Evolutionary conservation across 37 sponge, comb jelly and placozoan genomes (phyloP).

Genomic region (Diacarnus erythraeanus): DNA sequence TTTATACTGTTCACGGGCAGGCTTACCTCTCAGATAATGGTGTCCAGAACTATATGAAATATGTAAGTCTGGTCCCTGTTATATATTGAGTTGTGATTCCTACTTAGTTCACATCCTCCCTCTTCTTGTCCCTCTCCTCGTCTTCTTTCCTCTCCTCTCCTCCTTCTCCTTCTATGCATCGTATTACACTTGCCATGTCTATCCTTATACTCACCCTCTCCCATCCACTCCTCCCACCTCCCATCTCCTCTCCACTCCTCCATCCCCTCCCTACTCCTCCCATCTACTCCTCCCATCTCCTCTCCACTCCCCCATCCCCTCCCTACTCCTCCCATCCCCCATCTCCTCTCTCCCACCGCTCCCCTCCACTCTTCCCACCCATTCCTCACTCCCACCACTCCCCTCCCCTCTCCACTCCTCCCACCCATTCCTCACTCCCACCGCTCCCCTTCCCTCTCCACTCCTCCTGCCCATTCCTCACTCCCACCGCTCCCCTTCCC

Average conservation of each 20-base stretch:
- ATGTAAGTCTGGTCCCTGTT: constrained; percentile 49
- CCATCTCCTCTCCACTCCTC: not conserved
- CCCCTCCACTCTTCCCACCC: not conserved
- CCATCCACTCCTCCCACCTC: not conserved
- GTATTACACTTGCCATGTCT: not conserved
- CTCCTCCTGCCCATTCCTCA: not conserved
- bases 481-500: not conserved
- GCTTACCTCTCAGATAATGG: constrained; percentile 79
- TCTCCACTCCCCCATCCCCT: not conserved
- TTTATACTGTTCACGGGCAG: constrained; percentile 60
- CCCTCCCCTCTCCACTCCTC: not conserved
- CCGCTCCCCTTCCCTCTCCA: not conserved
- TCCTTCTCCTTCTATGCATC: not conserved
- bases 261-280: not conserved
- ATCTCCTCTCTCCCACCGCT: not conserved
- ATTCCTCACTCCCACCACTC: not conserved
- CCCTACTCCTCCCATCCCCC: not conserved
- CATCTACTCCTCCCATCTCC: not conserved
- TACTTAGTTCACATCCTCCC: not conserved
- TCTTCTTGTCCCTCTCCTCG: not conserved
- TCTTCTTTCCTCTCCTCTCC: not conserved
- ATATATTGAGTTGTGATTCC: not conserved
- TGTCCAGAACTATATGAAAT: constrained; percentile 88
- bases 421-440: not conserved
- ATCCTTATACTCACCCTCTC: not conserved